Evolutionary conservation across 2,113 vertebrate species (phyloP), one percentile per base, ranked within the genome.

Genomic region (Panthera uncia): DNA sequence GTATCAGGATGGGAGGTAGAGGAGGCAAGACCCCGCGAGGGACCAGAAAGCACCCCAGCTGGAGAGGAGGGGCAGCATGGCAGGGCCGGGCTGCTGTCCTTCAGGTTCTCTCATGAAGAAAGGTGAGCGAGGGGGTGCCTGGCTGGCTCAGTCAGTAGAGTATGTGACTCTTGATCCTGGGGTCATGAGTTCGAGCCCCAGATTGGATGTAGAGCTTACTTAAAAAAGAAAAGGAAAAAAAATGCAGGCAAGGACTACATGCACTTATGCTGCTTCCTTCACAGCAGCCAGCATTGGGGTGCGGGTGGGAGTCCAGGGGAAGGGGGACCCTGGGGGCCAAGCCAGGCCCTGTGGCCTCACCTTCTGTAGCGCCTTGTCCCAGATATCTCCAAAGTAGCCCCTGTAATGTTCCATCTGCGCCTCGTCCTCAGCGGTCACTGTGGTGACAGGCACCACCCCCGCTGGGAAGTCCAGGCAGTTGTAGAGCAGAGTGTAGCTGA

Each of bases 401-500:
- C 36, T 98, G 92, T 98, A 99, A 80, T 91, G 84, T 31, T 98
- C 98, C 45, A 99, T 98, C 85, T 99, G 98, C 78, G 99, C 99
- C 96, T 99, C 99, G 0, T 99, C 99, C 76, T 99, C 98, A 0
- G 98, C 95, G 0, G 99, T 99, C 95, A 99, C 99, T 0, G 88
- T 98, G 2, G 99, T 99, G 95, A 99, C 99, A 0, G 99, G 98
- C 29, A 99, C 99, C 1, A 99, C 98, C 0, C 99, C 99, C 0
- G 98, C 99, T 0, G 99, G 99, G 88, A 99, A 99, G 96, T 99
- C 99, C 92, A 99, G 98, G 94, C 98, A 82, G 36, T 99, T 99
- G 98, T 99, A 99, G 38, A 99, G 89, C 1, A 97, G 0, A 0
- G 99, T 99, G 95, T 99, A 99, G 96, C 98, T 98, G 68, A 98